Evolutionary conservation across 2,113 vertebrate species (phyloP), one percentile per base, ranked within the genome.

Genomic region (Castor canadensis): DNA sequence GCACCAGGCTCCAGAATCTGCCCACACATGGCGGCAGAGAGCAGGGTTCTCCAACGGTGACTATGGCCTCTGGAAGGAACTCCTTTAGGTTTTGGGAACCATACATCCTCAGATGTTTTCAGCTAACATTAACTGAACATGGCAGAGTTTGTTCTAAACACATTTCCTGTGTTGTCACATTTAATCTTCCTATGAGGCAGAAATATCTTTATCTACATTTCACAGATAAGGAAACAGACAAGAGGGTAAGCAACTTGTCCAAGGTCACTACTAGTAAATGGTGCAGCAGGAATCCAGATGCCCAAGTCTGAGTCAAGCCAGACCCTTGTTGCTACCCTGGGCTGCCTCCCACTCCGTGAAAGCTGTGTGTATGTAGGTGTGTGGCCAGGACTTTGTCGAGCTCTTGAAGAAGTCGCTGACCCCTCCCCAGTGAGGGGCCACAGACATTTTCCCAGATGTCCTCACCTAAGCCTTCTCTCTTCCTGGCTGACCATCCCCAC

Each of bases 191-290:
- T 19, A 0, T 6, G 87, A 80, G 43, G 66, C 54, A 17, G 60
- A 45, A 12, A 52, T 35, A 35, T 24, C 30, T 62, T 58, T 38
- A 45, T 80, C 52, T 38, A 38, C 64, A 66, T 66, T 60, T 87
- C 60, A 60, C 76, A 87, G 87, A 76, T 35, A 26, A 95, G n/a
- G 64, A 84, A 77, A 49, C 40, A 93, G 60, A 73, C 38, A 43
- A 82, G 58, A 84, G 35, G 45, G 43, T 9, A 75, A 62, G 52
- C 35, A 64, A 62, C 20, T n/a, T 77, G 73, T 35, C n/a, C 62
- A 32, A 64, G 66, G 81, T 72, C 62, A 19, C 64, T 32, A 9
- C 60, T 38, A 3, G 10, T 1, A n/a, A 35, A 16, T 7, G 24
- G 30, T 30, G 6, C 9, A 69, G 79, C 38, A 0, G 0, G 56